Base-by-base conservation (phyloP, 2,797 vertebrate genomes). In the Serranus cabrilla region DNA sequence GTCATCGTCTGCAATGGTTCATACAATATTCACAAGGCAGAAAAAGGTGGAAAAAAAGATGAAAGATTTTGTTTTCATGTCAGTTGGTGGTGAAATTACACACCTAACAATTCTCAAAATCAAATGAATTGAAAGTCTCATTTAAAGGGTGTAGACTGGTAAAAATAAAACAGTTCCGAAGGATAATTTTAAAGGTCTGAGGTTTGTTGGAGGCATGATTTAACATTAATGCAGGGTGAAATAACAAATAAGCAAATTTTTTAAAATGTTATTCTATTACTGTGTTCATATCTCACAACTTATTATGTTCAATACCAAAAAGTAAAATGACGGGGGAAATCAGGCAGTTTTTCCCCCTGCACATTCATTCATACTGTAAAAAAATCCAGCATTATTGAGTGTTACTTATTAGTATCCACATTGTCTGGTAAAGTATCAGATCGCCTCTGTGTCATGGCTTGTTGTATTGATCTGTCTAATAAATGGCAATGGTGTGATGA, bases 321-420 rank as follows among this genome's bases (percentile, higher is more conserved):
- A 69, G 59, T 76, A 71, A 87, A 71, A 87, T 46, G 23, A 81
- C 0, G 14, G 63, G 70, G 79, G 64, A 79, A 89, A 90, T 87
- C 81, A 84, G 75, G 79, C 81, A 80, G 65, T 78, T 83, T 73
- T 64, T 71, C 27, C 64, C 77, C 69, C 66, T 74, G 66, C 84
- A 87, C 82, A 87, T 87, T 87, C 84, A 91, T 89, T 93, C 89
- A 85, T 59, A 89, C 71, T 86, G 83, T 92, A 91, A 86, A 92
- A 91, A 91, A 92, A 91, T 90, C 88, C 92, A 93, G 90, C 91
- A 93, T 92, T 86, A 84, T 81, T 89, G 75, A 89, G 85, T 84
- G 76, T 87, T 82, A 76, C 68, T 82, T 86, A 86, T 90, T 84
- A 82, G 60, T 80, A 71, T 79, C 84, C 81, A 84, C 77, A 78